phyloP scores from a whole-genome alignment of 1,140 invertebrate species.

The Megathymus violae region DNA sequence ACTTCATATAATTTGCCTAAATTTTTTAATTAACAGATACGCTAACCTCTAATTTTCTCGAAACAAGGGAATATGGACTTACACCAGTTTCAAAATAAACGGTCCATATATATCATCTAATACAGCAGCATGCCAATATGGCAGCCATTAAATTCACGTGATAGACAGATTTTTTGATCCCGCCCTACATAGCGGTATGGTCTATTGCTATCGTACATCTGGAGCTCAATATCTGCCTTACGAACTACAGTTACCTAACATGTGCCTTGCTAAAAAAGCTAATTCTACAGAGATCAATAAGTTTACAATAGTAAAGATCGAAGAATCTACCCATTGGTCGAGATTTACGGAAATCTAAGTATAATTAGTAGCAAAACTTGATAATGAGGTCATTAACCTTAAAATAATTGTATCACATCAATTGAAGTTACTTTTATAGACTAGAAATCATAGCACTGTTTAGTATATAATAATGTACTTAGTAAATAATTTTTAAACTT shows the following conservation, averaged over 20 bases:
- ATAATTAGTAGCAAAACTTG: slow-evolving; percentile 19
- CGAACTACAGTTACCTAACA: not conserved
- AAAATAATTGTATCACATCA: slow-evolving; percentile 16
- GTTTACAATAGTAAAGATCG: slow-evolving; percentile 14
- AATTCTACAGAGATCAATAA: slow-evolving; percentile 15
- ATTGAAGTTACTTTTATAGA: slow-evolving; percentile 6
- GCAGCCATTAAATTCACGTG: too few relatives aligned
- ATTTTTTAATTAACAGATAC: too few relatives aligned
- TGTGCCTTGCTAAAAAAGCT: slow-evolving; percentile 4
- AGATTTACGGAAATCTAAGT: slow-evolving; percentile 20
- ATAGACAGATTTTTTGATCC: too few relatives aligned
- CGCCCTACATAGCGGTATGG: not conserved
- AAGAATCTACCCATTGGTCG: slow-evolving; percentile 28
- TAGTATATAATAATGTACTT: slow-evolving; percentile 7
- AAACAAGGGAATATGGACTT: too few relatives aligned
- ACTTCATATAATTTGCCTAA: too few relatives aligned
- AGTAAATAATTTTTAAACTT: not conserved
- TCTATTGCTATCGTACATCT: not conserved
- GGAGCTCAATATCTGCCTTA: not conserved
- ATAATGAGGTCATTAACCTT: slow-evolving; percentile 5
- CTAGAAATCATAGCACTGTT: not conserved
- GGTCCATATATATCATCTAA: too few relatives aligned
- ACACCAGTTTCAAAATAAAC: too few relatives aligned
- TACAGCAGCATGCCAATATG: too few relatives aligned
- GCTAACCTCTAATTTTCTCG: too few relatives aligned